phyloP scores from a whole-genome alignment of 2,797 vertebrate genomes.

The Neosilurus hyrtlii region DNA sequence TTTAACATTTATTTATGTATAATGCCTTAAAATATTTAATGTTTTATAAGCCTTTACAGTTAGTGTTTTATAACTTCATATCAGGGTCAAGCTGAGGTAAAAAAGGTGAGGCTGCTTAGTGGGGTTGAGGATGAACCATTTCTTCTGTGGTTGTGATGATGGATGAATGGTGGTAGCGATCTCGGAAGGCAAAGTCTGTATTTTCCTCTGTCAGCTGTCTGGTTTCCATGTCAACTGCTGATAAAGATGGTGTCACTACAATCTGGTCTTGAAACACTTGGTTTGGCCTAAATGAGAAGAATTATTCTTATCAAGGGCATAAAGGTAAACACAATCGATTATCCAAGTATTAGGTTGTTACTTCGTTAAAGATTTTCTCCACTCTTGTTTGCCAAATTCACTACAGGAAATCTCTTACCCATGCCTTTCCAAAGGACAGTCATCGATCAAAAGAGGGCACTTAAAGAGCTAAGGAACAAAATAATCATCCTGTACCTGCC shows the following conservation, averaged over 20 bases:
- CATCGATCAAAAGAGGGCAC: conserved; percentile 28
- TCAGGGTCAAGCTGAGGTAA: neutral
- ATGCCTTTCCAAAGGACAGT: conserved; percentile 23
- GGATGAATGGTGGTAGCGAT: conserved; percentile 88
- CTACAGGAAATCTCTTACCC: conserved; percentile 14
- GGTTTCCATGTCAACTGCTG: conserved; percentile 82
- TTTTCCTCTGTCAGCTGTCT: conserved; percentile 94
- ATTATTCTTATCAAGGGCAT: conserved; percentile 8
- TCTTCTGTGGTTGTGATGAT: conserved; percentile 70
- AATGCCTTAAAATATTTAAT: no score
- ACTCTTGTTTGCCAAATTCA: conserved; percentile 23
- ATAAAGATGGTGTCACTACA: conserved; percentile 83
- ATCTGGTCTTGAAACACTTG: conserved; percentile 75
- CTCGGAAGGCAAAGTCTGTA: conserved; percentile 86
- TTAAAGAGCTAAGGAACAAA: conserved; percentile 29
- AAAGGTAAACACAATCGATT: neutral
- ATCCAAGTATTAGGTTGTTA: neutral
- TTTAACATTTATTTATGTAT: neutral
- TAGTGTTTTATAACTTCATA: neutral
- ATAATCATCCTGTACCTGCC: conserved; percentile 74
- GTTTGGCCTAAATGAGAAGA: conserved; percentile 68
- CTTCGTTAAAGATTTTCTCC: neutral
- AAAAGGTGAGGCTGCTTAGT: conserved; percentile 55
- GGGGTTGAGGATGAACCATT: conserved; percentile 69
- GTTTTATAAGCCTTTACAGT: neutral